These are phyloP conservation scores for Diaprepes abbreviatus DNA, from an alignment of 2,888 invertebrate species.

Conservation along the genomic window DNA sequence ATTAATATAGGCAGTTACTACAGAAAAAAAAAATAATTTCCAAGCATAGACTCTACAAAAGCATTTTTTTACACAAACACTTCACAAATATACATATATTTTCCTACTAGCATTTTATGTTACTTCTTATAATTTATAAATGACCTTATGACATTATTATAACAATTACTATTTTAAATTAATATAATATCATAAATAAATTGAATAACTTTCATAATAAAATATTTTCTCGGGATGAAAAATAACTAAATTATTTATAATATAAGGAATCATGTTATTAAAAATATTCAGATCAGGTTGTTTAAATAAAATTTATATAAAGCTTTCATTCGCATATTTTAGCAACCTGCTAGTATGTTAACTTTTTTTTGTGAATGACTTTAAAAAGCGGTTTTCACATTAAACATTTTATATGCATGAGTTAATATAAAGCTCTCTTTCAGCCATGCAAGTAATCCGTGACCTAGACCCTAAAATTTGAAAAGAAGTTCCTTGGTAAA, in stretches of 20 bases:
- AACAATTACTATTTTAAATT: too few species aligned
- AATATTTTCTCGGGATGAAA: background rate
- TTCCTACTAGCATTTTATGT: background rate
- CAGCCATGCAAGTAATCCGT: too few species aligned
- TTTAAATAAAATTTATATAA: conserved; percentile 1
- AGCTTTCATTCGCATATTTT: background rate
- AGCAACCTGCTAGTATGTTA: background rate
- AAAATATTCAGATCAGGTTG: conserved; percentile 11
- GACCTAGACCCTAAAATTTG: too few species aligned
- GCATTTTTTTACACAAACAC: background rate
- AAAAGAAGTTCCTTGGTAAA: too few species aligned
- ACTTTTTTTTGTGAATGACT: too few species aligned
- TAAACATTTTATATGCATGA: background rate
- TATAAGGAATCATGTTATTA: background rate
- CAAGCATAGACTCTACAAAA: background rate
- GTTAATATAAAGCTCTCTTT: too few species aligned
- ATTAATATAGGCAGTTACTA: background rate
- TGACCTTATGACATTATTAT: background rate
- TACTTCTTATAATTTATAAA: background rate
- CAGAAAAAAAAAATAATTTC: background rate
- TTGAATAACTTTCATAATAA: background rate
- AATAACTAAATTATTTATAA: background rate
- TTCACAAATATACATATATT: conserved; percentile 29
- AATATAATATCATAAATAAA: background rate
- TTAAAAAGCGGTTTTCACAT: too few species aligned